These are phyloP conservation scores for Pelodytes ibericus DNA, from an alignment of 2,797 vertebrate species.

Conservation along the genomic window DNA sequence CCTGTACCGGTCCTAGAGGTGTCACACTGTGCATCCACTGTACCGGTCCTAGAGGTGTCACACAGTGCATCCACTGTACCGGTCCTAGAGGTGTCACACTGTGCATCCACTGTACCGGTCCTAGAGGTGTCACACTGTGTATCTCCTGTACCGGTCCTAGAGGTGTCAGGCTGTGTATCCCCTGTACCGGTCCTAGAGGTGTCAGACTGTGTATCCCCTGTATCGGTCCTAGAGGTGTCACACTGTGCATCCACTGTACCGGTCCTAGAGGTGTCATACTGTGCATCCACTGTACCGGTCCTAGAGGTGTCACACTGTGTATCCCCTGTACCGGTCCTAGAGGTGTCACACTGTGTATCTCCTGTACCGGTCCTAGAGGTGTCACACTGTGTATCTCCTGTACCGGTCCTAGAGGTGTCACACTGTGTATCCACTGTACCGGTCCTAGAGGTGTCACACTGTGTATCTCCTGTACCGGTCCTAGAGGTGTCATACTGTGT, in stretches of 20 bases:
- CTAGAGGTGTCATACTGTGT: too few species aligned
- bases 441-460: not conserved
- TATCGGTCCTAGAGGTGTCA: slow-evolving; percentile 1
- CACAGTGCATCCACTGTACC: too few species aligned
- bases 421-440: not conserved
- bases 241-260: not conserved
- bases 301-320: not conserved
- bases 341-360: too few species aligned
- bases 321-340: too few species aligned
- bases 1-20: not conserved
- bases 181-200: not conserved
- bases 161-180: too few species aligned
- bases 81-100: too few species aligned
- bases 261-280: not conserved
- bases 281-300: not conserved
- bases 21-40: not conserved
- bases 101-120: too few species aligned
- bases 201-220: not conserved
- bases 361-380: too few species aligned
- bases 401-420: not conserved
- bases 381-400: not conserved
- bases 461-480: too few species aligned
- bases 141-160: too few species aligned
- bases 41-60: too few species aligned
- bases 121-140: too few species aligned